Percentiles rank a stretch among this genome's conserved stretches.
phyloP scores from a whole-genome alignment of 2,113 vertebrate genomes.

The Gallinago undulata region DNA sequence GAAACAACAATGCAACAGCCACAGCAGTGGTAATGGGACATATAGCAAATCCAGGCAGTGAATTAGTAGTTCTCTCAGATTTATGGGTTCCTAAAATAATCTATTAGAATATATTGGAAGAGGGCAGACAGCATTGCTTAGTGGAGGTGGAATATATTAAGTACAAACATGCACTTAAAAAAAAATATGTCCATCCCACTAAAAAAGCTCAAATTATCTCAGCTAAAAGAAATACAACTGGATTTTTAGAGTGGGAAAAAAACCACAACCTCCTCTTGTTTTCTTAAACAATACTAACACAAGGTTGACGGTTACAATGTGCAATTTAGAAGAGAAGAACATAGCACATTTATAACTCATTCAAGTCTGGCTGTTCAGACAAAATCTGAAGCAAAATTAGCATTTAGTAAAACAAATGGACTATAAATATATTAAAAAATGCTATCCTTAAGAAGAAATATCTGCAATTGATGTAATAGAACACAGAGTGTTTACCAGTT shows the following conservation, averaged over 20 bases:
- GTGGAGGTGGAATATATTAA: neutral
- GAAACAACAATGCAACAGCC: neutral
- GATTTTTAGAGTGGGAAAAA: neutral
- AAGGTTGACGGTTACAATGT: neutral
- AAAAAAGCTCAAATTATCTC: neutral
- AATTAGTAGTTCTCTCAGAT: neutral
- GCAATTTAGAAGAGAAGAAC: neutral
- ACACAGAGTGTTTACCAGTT: neutral
- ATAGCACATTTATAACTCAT: neutral
- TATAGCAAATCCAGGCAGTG: neutral
- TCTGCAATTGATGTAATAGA: neutral
- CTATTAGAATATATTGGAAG: neutral
- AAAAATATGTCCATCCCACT: neutral
- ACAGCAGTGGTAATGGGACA: neutral
- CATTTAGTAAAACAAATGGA: conserved; percentile 8
- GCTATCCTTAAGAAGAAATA: neutral
- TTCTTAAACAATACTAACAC: neutral
- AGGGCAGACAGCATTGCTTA: neutral
- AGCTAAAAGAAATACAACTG: neutral
- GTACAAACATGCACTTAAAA: neutral
- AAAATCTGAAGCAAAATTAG: neutral
- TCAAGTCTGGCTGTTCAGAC: neutral
- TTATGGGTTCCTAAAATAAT: neutral
- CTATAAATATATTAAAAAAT: conserved; percentile 5
- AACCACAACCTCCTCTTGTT: neutral